A percentile compares a stretch with the other conserved stretches of the same genome.
Conservation (phyloP, 2,797 vertebrate genomes). For the Tiaroga cobitis region DNA sequence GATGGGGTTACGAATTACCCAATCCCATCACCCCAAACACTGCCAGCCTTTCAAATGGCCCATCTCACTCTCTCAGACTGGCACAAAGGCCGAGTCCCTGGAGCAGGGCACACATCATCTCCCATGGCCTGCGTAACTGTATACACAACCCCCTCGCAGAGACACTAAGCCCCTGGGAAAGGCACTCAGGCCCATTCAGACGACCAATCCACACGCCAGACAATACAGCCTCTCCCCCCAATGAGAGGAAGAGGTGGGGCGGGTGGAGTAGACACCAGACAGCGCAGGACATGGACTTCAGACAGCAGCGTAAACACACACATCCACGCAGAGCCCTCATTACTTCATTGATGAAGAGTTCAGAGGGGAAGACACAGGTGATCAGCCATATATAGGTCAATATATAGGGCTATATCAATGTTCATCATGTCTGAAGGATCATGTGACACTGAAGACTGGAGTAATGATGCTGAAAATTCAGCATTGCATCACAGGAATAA, state of each 20-base stretch:
- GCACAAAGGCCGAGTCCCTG: conserved; percentile 70
- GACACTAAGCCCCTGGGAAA: conserved; percentile 63
- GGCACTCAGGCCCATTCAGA: conserved; percentile 42
- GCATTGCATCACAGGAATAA: too few relatives aligned
- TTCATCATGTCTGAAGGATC: not conserved
- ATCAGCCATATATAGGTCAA: not conserved
- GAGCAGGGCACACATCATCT: conserved; percentile 59
- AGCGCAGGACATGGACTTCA: not conserved
- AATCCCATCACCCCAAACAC: conserved; percentile 58
- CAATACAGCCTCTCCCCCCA: conserved; percentile 53
- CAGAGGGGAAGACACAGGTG: not conserved
- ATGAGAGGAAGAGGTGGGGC: conserved; percentile 26
- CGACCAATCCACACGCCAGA: conserved; percentile 49
- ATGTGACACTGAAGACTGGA: not conserved
- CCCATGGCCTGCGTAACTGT: conserved; percentile 53
- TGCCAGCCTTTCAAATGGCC: conserved; percentile 65
- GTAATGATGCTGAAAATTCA: too few relatives aligned
- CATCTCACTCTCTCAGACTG: conserved; percentile 43
- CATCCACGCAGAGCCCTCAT: not conserved
- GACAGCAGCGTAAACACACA: conserved; percentile 10
- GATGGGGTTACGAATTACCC: conserved; percentile 36
- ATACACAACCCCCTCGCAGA: conserved; percentile 49
- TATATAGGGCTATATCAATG: not conserved
- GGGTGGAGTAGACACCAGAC: not conserved
- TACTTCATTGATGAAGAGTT: not conserved